Evolutionary conservation across 2,113 vertebrate genomes (phyloP), one percentile per base, ranked within the genome.

Genomic region (Dromiciops gliroides): DNA sequence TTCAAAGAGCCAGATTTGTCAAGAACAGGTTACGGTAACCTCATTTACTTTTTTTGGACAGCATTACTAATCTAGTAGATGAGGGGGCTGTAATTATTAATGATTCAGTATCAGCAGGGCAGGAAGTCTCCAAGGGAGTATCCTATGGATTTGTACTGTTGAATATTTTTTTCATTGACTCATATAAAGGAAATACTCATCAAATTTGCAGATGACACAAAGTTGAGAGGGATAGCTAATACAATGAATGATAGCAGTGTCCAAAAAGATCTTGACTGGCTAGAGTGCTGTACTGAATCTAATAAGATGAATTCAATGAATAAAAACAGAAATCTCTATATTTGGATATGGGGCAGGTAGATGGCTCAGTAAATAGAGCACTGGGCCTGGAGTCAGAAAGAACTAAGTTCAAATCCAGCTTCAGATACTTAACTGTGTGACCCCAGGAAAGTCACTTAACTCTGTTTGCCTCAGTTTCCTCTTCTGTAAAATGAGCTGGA

Each of bases 101-200:
- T 44, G n/a, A 83, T 83, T 44, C n/a, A 44, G n/a, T 83, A 23
- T 83, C 37, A 44, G 6, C 7, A 22, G 22, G 67, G 67, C 67
- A 44, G 16, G n/a, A 83, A 23, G n/a, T 44, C n/a, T 83, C 67
- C 67, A 83, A n/a, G n/a, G 67, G n/a, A 83, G 16, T 83, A 19
- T 7, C n/a, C n/a, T 19, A 83, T 23, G 10, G 14, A n/a, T 19
- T 37, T 75, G 60, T n/a, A 75, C 60, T n/a, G 14, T n/a, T 75
- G n/a, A 83, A 83, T n/a, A 83, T 83, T 83, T 83, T 83, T 75
- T 44, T 83, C 67, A 83, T 83, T 83, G 67, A 83, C n/a, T 83
- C 9, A 19, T 83, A 44, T 83, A 83, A 83, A 23, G 67, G n/a
- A 83, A 83, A 83, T 83, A 44, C 67, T 83, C 67, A 83, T 44